These are phyloP conservation scores for Sinotaia quadrata DNA, from an alignment of 2,888 invertebrate species.

Conservation along the genomic window DNA sequence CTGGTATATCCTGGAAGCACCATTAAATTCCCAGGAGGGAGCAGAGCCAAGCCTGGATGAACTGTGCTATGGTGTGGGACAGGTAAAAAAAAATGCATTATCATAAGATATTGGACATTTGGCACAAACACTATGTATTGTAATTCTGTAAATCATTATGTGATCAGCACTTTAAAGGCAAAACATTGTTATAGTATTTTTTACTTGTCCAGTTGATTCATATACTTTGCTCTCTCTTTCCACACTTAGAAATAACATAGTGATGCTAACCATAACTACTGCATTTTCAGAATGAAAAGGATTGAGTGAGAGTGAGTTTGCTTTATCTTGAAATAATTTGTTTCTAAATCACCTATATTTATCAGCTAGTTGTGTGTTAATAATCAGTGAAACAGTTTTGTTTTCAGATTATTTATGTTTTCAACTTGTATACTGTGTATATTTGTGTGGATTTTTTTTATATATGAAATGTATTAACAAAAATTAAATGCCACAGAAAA, in stretches of 20 bases:
- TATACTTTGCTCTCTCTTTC: no score
- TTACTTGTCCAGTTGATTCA: no score
- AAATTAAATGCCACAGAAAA: background rate
- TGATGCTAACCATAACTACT: no score
- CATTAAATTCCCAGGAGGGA: slow-evolving; percentile 38
- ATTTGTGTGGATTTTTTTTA: background rate
- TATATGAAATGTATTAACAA: background rate
- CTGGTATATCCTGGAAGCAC: slow-evolving; percentile 39
- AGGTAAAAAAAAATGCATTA: background rate
- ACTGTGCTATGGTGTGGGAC: slow-evolving; percentile 40
- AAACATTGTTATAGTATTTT: no score
- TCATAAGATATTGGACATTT: no score
- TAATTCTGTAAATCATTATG: no score
- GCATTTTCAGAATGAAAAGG: no score
- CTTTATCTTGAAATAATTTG: background rate
- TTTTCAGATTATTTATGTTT: background rate
- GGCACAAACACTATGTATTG: no score
- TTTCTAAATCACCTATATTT: background rate
- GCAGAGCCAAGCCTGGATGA: slow-evolving; percentile 49
- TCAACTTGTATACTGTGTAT: background rate
- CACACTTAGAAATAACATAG: no score
- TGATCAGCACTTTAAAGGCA: no score
- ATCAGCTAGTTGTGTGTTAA: background rate
- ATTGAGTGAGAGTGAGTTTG: background rate
- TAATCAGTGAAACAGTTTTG: background rate